Conservation (phyloP, 2,113 vertebrate species). For the Lathamus discolor region DNA sequence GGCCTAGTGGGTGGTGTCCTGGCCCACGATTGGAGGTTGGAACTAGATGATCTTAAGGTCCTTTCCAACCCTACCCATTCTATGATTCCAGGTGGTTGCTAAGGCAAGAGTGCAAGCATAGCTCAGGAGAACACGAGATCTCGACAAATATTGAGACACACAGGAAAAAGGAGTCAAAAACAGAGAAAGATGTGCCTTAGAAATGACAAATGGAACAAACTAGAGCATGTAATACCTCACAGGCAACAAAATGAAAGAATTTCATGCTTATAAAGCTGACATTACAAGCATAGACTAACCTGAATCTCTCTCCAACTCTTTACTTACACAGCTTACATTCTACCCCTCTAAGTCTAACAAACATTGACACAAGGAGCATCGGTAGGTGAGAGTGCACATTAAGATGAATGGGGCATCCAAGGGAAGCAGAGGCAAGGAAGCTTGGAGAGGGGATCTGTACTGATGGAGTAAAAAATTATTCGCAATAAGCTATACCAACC, state of each 20-base stretch:
- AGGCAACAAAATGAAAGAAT: background rate
- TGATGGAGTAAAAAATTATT: background rate
- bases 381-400: background rate
- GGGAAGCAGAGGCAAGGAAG: background rate
- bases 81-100: background rate
- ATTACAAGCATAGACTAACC: background rate
- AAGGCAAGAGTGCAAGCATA: background rate
- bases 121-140: background rate
- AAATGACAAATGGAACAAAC: background rate
- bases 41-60: background rate
- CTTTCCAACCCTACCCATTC: background rate
- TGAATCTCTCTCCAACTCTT: background rate
- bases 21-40: background rate
- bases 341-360: rapidly evolving
- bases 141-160: background rate
- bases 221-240: background rate
- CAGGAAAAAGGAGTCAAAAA: background rate
- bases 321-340: background rate
- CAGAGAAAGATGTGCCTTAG: background rate
- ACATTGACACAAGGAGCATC: background rate
- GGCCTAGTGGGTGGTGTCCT: background rate
- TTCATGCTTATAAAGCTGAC: background rate
- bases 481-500: background rate
- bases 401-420: background rate
- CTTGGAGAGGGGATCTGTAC: background rate